A percentile compares a stretch with the other conserved stretches of the same genome.
phyloP scores from a whole-genome alignment of 2,888 invertebrate species.

The Brachypalpus laphriformis region DNA sequence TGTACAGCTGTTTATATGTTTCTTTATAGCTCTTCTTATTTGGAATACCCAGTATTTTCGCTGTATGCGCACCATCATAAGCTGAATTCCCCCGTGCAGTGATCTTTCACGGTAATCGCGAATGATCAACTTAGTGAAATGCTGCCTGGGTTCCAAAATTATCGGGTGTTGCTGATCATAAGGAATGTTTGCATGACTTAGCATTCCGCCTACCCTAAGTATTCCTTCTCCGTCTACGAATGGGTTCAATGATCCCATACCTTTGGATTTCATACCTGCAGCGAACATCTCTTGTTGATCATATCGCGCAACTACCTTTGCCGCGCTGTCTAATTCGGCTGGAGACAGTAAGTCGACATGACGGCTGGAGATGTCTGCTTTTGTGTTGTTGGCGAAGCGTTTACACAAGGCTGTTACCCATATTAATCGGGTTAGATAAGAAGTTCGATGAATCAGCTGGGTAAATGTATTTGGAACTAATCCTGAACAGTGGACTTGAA shows the following conservation, averaged over 20 bases:
- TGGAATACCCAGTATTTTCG: neutral
- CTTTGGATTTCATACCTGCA: neutral
- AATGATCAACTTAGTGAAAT: neutral
- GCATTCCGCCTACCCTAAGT: slow-evolving; percentile 42
- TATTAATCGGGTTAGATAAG: slow-evolving; percentile 1
- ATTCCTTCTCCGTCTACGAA: slow-evolving; percentile 36
- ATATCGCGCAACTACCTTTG: neutral
- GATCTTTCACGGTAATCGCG: neutral
- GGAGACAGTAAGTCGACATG: neutral
- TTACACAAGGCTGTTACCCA: neutral
- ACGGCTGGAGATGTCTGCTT: neutral
- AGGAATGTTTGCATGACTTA: slow-evolving; percentile 6
- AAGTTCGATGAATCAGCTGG: neutral
- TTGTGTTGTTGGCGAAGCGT: neutral
- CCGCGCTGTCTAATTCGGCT: neutral
- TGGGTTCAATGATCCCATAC: slow-evolving; percentile 25
- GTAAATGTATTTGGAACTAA: neutral
- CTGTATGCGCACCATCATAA: no score
- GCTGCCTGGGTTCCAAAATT: neutral
- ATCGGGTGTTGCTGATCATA: slow-evolving; percentile 13
- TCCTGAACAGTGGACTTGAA: neutral
- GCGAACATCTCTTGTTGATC: neutral
- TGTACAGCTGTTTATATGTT: neutral
- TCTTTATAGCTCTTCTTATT: neutral
- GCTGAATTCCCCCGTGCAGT: neutral